These are phyloP conservation scores for Drosophila sulfurigaster DNA, from an alignment of 1,140 invertebrate genomes.

Conservation along the genomic window DNA sequence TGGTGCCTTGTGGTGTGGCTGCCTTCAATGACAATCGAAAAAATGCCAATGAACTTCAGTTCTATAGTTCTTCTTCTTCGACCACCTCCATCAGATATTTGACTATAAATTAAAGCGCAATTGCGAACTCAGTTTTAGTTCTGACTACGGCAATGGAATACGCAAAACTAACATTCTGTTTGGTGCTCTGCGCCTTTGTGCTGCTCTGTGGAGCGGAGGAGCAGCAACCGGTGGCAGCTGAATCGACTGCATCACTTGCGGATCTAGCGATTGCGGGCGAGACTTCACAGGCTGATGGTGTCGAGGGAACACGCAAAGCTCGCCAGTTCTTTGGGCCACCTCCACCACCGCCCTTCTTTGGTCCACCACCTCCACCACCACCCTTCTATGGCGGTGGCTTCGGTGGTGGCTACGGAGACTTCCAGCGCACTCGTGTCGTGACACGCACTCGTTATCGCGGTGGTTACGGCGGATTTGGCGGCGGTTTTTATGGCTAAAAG, in stretches of 20 bases:
- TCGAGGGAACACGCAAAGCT: constrained; percentile 53
- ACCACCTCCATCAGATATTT: constrained; percentile 30
- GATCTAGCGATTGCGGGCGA: constrained; percentile 25
- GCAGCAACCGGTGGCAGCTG: background rate
- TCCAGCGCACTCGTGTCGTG: constrained; percentile 65
- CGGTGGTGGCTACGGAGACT: constrained; percentile 57
- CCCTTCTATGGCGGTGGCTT: constrained; percentile 40
- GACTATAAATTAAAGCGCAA: constrained; percentile 67
- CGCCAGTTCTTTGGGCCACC: constrained; percentile 67
- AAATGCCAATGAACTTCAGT: constrained; percentile 61
- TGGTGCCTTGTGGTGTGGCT: constrained; percentile 21
- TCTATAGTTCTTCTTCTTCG: no score
- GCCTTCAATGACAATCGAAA: constrained; percentile 63
- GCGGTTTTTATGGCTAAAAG: constrained; percentile 72
- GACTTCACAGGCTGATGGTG: background rate
- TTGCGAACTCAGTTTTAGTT: constrained; percentile 40
- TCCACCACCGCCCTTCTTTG: constrained; percentile 68
- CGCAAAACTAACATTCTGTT: constrained; percentile 35
- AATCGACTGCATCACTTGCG: constrained; percentile 1
- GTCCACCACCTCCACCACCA: constrained; percentile 45
- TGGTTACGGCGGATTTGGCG: constrained; percentile 60
- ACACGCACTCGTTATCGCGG: constrained; percentile 70
- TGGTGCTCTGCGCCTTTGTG: constrained; percentile 38
- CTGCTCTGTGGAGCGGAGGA: constrained; percentile 11
- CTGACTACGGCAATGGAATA: constrained; percentile 56